Evolutionary conservation across 2,797 vertebrate genomes (phyloP).

Genomic region (Potorous gilbertii): DNA sequence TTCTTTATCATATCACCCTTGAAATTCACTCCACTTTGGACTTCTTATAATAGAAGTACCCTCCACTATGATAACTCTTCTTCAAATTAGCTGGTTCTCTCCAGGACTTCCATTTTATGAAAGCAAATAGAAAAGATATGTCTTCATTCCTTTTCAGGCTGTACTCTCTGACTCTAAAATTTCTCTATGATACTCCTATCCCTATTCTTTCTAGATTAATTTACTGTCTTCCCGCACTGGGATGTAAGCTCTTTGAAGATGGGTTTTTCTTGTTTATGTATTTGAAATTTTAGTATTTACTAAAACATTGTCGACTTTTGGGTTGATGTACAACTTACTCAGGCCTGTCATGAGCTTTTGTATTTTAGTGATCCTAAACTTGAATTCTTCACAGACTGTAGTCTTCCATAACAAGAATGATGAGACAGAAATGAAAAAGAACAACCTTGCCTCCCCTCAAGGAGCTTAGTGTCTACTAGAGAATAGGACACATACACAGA

Average conservation of each 20-base stretch:
- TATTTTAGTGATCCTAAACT: background rate
- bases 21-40: background rate
- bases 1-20: background rate
- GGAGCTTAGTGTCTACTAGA: background rate
- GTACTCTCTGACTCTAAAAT: background rate
- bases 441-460: background rate
- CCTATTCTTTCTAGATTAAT: background rate
- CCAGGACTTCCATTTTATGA: background rate
- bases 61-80: too few species aligned
- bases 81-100: too few species aligned
- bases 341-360: background rate
- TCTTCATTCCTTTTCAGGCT: background rate
- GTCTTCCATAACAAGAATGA: background rate
- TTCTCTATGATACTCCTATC: background rate
- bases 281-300: background rate
- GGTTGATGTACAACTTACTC: background rate
- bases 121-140: background rate
- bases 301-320: background rate
- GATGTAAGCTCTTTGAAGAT: background rate
- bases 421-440: background rate
- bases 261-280: background rate
- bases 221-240: background rate
- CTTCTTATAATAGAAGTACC: background rate
- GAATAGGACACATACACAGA: background rate
- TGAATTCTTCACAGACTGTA: background rate